Evolutionary conservation across 2,113 vertebrate species (phyloP).

Genomic region (Holacanthus passer): DNA sequence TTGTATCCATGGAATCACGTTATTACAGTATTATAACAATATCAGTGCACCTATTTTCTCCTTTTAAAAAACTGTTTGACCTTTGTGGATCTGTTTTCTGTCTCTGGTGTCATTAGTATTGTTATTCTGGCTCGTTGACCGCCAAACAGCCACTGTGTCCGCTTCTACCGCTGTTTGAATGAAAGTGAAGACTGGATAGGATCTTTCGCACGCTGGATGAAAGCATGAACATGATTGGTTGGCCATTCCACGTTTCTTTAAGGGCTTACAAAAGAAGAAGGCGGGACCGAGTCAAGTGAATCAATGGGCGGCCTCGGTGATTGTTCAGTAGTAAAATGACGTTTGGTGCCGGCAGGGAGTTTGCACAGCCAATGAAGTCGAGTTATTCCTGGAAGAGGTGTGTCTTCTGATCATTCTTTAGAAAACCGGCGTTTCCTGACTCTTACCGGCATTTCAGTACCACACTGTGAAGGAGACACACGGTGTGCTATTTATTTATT

Average conservation of each 20-base stretch:
- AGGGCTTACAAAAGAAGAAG: background rate
- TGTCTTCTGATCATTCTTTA: conserved; percentile 38
- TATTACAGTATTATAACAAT: background rate
- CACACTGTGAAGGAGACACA: accelerated
- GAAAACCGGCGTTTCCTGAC: conserved; percentile 62
- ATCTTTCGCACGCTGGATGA: background rate
- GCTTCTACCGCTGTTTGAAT: background rate
- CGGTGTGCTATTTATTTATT: conserved; percentile 77
- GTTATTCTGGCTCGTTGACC: background rate
- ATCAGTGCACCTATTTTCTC: background rate
- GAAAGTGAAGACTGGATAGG: conserved; percentile 20
- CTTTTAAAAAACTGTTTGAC: too few relatives aligned
- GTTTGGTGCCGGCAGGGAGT: background rate
- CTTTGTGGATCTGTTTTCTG: background rate
- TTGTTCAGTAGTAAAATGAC: conserved; percentile 66
- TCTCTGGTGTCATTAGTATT: background rate
- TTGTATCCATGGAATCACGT: too few relatives aligned
- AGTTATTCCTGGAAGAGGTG: conserved; percentile 53
- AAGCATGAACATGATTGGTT: conserved; percentile 28
- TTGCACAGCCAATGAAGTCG: conserved; percentile 47
- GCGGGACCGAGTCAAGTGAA: background rate
- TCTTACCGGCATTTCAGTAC: conserved; percentile 82
- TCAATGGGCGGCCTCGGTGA: conserved; percentile 52
- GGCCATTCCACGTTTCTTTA: accelerated
- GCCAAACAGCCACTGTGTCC: background rate